phyloP scores from a whole-genome alignment of 2,113 vertebrate genomes.

The Marcusenius ussheri region DNA sequence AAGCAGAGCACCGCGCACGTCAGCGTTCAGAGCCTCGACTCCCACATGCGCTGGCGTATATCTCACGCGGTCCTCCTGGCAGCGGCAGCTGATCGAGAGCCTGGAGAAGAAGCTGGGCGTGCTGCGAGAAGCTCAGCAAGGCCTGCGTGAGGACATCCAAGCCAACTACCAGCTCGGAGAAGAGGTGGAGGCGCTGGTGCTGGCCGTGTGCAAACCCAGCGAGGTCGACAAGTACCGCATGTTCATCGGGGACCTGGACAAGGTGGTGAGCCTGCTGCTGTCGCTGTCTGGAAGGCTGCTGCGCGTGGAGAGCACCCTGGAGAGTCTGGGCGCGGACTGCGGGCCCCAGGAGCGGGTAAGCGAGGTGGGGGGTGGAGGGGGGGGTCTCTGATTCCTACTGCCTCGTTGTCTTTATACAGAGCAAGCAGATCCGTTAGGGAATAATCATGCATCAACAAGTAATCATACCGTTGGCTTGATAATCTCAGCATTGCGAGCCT shows the following conservation, averaged over 20 bases:
- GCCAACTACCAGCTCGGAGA: conserved; percentile 81
- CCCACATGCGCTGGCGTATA: neutral
- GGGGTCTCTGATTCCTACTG: neutral
- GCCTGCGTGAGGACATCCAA: conserved; percentile 81
- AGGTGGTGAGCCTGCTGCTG: conserved; percentile 86
- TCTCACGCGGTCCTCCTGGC: neutral
- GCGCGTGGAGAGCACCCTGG: conserved; percentile 79
- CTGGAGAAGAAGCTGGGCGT: conserved; percentile 83
- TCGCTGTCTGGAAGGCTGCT: conserved; percentile 86
- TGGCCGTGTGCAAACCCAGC: conserved; percentile 82
- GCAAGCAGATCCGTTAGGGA: neutral
- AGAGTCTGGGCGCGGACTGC: conserved; percentile 62
- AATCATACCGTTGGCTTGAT: neutral
- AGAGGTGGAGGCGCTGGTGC: conserved; percentile 77
- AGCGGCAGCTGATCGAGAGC: conserved; percentile 90
- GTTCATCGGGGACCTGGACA: conserved; percentile 92
- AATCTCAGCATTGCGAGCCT: neutral
- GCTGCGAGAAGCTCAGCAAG: conserved; percentile 78
- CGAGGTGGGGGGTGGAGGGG: neutral
- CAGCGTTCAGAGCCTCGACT: neutral
- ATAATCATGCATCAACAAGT: neutral
- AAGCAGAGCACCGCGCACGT: neutral
- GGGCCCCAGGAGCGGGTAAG: conserved; percentile 77
- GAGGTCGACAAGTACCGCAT: conserved; percentile 92
- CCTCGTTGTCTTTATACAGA: neutral